Conservation (phyloP, 2,113 vertebrate species). For the Struthio camelus region DNA sequence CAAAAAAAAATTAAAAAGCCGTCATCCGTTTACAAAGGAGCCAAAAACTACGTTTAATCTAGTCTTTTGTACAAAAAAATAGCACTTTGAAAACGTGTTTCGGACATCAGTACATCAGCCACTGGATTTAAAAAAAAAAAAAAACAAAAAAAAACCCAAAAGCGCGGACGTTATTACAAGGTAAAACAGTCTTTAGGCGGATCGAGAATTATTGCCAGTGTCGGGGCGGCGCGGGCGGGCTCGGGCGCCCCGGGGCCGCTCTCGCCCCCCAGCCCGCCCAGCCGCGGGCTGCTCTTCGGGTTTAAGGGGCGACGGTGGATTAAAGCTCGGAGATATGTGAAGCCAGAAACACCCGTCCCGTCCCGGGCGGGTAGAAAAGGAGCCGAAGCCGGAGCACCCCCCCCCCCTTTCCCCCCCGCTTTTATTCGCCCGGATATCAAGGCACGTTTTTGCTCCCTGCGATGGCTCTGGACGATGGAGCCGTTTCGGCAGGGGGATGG, state of each 20-base stretch:
- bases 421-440: background rate
- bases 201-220: conserved; percentile 46
- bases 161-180: conserved; percentile 36
- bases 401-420: too few species aligned
- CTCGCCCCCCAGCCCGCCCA: too few species aligned
- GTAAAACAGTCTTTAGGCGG: conserved; percentile 18
- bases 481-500: too few species aligned
- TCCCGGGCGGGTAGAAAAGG: too few species aligned
- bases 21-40: conserved; percentile 77
- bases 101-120: conserved; percentile 36
- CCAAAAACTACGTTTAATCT: conserved; percentile 75
- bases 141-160: background rate
- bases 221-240: background rate
- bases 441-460: background rate
- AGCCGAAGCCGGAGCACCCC: too few species aligned
- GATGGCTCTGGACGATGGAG: too few species aligned
- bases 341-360: too few species aligned
- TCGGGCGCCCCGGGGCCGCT: too few species aligned
- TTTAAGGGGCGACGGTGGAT: background rate
- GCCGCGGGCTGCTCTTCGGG: background rate
- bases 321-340: conserved; percentile 12
- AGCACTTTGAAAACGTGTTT: conserved; percentile 53
- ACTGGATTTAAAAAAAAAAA: background rate
- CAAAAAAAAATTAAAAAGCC: conserved; percentile 41
- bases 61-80: conserved; percentile 77